Evolutionary conservation across 2,113 vertebrate genomes (phyloP), one percentile per base, ranked within the genome.

Genomic region (Thunnus thynnus): DNA sequence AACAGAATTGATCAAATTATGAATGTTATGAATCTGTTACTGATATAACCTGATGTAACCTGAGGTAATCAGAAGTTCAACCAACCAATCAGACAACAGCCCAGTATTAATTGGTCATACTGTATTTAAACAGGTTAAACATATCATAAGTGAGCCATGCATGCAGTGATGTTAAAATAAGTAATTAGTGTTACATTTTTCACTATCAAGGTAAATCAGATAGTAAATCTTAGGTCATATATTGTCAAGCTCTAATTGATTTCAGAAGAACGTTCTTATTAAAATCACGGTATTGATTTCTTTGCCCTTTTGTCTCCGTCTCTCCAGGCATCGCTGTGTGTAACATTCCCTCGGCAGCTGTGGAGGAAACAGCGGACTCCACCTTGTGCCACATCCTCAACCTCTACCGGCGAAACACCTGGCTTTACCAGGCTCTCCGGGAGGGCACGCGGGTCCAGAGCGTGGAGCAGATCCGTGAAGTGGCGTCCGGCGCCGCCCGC

Each of bases 391-490:
- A 99, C 83, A 94, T 99, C 68, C 96, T 99, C 30, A 99, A 99
- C 93, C 95, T 99, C 1, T 99, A 99, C 94, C 95, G 98, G n/a
- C 91, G 98, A n/a, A 99, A 99, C 96, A 98, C 98, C 1, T 99
- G 98, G 98, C 96, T 99, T 17, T 98, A 98, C 94, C 98, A 99
- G 95, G 97, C 97, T 0, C 96, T 99, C 90, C 95, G 98, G 8
- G 98, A 99, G 80, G 98, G 98, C 75, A 98, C 98, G 11, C 92
- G 98, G 11, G 97, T 99, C 62, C 97, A 99, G 94, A 99, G 98
- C 0, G 97, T 99, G 76, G 98, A 99, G 91, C 98, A 99, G 94
- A 99, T 99, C 87, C 94, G 98, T 0, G 98, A 99, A 86, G 97
- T 98, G 84, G 97, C 98, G 12, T 99, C 97, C 0, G 98, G 98